Percentiles rank a stretch among this genome's conserved stretches.
Evolutionary conservation across 2,888 invertebrate genomes (phyloP).

Genomic region (Epistrophe eligans): DNA sequence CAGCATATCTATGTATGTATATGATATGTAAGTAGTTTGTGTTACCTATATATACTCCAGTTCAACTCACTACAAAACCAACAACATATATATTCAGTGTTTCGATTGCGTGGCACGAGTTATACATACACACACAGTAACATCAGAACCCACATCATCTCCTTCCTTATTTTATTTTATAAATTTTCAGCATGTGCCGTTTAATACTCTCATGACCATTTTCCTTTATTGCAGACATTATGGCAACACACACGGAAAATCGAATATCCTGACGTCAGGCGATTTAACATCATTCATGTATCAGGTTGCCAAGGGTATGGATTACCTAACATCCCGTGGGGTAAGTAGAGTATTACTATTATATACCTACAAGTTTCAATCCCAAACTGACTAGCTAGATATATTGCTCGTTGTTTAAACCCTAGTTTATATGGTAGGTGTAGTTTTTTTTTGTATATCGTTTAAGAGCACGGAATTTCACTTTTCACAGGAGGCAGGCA

Average conservation of each 20-base stretch:
- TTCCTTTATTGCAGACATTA: slow-evolving; percentile 81
- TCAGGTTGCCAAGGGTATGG: slow-evolving; percentile 96
- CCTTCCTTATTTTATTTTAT: slow-evolving; percentile 1
- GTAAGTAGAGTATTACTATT: slow-evolving; percentile 86
- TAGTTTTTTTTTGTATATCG: slow-evolving; percentile 31
- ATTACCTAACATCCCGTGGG: slow-evolving; percentile 92
- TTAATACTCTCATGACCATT: slow-evolving; percentile 67
- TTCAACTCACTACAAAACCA: slow-evolving; percentile 7
- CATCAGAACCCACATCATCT: not conserved
- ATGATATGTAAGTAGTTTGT: no score
- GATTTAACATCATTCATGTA: slow-evolving; percentile 96
- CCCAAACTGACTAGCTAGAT: slow-evolving; percentile 22
- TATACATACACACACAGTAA: not conserved
- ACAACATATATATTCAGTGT: no score
- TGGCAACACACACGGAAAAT: slow-evolving; percentile 86
- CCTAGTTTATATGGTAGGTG: not conserved
- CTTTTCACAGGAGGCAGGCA: not conserved
- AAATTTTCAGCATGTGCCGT: slow-evolving; percentile 58
- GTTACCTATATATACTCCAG: not conserved
- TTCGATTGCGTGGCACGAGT: slow-evolving; percentile 15
- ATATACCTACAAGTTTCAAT: slow-evolving; percentile 15
- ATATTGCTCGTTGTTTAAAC: slow-evolving; percentile 32
- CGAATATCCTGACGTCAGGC: slow-evolving; percentile 91
- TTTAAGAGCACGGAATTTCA: slow-evolving; percentile 25
- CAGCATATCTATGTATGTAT: not conserved